These are phyloP conservation scores for Pygmarrhopalites habei DNA, from an alignment of 1,140 invertebrate species.

Conservation along the genomic window DNA sequence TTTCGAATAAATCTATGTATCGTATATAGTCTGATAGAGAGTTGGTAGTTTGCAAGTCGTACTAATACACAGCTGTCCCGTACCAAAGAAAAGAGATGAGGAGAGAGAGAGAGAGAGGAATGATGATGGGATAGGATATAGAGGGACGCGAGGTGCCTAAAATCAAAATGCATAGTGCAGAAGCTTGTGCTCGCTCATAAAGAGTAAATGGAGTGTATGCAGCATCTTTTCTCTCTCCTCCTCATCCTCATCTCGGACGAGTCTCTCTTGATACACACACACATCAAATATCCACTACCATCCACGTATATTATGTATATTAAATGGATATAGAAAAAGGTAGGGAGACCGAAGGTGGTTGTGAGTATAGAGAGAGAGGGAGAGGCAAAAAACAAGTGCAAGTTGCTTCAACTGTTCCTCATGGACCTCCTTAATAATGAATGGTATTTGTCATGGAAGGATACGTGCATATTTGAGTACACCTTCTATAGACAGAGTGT, in stretches of 20 bases:
- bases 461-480: not conserved
- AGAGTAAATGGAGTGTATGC: constrained; percentile 5
- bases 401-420: constrained; percentile 4
- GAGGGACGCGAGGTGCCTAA: not conserved
- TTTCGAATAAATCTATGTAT: constrained; percentile 16
- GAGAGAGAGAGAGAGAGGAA: not conserved
- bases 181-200: constrained; percentile 13
- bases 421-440: constrained; percentile 13
- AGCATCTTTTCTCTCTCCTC: not conserved
- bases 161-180: constrained; percentile 4
- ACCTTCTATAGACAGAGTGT: not conserved
- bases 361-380: not conserved
- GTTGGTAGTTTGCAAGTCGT: too few species aligned
- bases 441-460: constrained; percentile 4
- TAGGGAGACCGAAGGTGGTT: too few species aligned
- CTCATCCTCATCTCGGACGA: not conserved
- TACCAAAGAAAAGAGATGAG: not conserved
- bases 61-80: too few species aligned
- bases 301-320: too few species aligned
- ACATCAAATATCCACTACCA: too few species aligned
- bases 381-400: not conserved
- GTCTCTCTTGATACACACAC: too few species aligned
- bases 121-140: not conserved
- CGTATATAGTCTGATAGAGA: not conserved
- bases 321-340: too few species aligned